phyloP scores from a whole-genome alignment of 2,113 vertebrate genomes.

The Fulica atra region DNA sequence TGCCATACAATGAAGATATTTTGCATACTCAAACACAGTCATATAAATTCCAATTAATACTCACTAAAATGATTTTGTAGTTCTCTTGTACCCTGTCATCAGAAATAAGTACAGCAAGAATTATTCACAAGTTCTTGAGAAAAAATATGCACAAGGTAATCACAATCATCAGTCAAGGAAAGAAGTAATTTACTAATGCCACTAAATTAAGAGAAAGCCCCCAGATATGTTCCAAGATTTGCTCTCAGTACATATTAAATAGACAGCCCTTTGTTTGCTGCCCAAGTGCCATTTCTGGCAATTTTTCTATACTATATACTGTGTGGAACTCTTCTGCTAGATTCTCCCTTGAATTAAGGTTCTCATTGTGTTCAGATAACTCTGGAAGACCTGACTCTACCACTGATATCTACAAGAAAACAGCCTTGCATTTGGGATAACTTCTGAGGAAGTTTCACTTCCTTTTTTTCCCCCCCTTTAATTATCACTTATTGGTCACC shows the following conservation, averaged over 20 bases:
- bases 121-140: background rate
- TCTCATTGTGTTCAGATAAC: background rate
- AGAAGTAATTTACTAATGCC: background rate
- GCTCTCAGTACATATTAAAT: background rate
- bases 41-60: background rate
- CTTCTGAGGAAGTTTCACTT: background rate
- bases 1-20: background rate
- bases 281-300: background rate
- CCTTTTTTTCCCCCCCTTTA: background rate
- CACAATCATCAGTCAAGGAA: background rate
- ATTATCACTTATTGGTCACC: background rate
- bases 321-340: background rate
- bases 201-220: background rate
- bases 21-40: background rate
- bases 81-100: background rate
- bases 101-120: background rate
- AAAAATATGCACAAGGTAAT: background rate
- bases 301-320: background rate
- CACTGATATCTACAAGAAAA: background rate
- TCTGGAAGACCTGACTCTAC: background rate
- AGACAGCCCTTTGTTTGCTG: background rate
- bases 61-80: background rate
- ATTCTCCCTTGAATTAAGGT: background rate
- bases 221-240: background rate
- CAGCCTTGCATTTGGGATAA: accelerated